Evolutionary conservation across 2,113 vertebrate genomes (phyloP), one percentile per base, ranked within the genome.

Genomic region (Cyphomyrus discorhynchus): DNA sequence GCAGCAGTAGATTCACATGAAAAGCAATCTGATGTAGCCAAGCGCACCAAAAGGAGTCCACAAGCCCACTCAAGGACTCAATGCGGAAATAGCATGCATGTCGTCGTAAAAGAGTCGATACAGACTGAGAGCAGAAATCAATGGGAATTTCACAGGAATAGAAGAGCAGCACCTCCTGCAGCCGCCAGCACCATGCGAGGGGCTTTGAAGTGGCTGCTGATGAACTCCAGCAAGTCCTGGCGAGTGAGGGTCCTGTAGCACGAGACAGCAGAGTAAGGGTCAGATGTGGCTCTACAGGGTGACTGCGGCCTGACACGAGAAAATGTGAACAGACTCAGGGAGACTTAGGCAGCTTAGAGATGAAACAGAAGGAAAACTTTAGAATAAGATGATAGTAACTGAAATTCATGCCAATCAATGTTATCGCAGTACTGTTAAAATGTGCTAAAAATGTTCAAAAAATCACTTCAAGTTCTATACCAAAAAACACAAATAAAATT

Each of bases 121-220:
- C 47, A 53, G 50, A 53, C 3, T 0, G n/a, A 39, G 15, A 15
- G 13, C 85, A 35, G 15, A 52, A n/a, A 53, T 39, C 49, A 35
- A 52, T 21, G 27, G 50, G 11, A 35, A 11, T 39, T 84, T 47
- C 46, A 47, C 24, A 87, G 50, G 24, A 35, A 35, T 8, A 7
- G 4, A 13, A n/a, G 7, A 9, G 58, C 91, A 66, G 0, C 90
- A 98, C 98, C 98, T 96, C 98, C 98, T 90, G 98, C 98, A 50
- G 98, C 98, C 89, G 98, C 96, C 89, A 99, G 95, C 82, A 99
- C 98, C 97, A 99, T 99, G 86, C 97, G 97, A 80, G 98, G 97
- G 80, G 97, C 98, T 94, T 98, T 99, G 94, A 96, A 98, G 91
- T 99, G 96, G 92, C 90, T 95, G 92, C 91, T 95, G 92, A 98